Percentiles rank a stretch among this genome's conserved stretches.
phyloP scores from a whole-genome alignment of 2,888 invertebrate genomes.

The Melieria omissa region DNA sequence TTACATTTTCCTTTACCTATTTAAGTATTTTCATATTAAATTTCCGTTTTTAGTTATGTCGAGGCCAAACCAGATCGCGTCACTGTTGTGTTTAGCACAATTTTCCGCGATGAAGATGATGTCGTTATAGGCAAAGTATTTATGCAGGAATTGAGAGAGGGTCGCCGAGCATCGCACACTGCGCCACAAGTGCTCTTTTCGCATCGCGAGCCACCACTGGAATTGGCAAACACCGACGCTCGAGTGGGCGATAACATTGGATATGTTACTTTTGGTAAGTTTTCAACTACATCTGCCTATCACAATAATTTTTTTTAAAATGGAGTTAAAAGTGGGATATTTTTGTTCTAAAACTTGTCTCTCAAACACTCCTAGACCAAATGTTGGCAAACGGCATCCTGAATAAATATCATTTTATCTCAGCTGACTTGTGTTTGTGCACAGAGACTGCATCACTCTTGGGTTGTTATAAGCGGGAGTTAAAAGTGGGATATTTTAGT shows the following conservation, averaged over 20 bases:
- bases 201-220: constrained; percentile 96
- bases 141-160: constrained; percentile 99
- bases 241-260: constrained; percentile 96
- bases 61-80: constrained; percentile 98
- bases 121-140: constrained; percentile 99
- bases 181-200: constrained; percentile 91
- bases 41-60: constrained; percentile 80
- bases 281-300: neutral
- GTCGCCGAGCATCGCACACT: constrained; percentile 93
- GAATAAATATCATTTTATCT: constrained; percentile 41
- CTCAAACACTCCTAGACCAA: constrained; percentile 45
- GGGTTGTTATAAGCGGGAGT: constrained; percentile 23
- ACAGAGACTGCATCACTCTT: neutral
- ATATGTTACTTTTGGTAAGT: constrained; percentile 97
- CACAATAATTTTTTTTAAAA: neutral
- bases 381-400: constrained; percentile 44
- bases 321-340: constrained; percentile 3
- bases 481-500: constrained; percentile 45
- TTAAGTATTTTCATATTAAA: neutral
- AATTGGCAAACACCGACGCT: constrained; percentile 93
- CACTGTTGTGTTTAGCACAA: constrained; percentile 98
- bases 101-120: constrained; percentile 98
- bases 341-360: constrained; percentile 36
- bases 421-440: constrained; percentile 44
- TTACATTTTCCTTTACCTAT: neutral